Percentiles rank a stretch among this genome's conserved stretches.
phyloP scores from a whole-genome alignment of 1,140 invertebrate species.

The Drosophila triauraria region DNA sequence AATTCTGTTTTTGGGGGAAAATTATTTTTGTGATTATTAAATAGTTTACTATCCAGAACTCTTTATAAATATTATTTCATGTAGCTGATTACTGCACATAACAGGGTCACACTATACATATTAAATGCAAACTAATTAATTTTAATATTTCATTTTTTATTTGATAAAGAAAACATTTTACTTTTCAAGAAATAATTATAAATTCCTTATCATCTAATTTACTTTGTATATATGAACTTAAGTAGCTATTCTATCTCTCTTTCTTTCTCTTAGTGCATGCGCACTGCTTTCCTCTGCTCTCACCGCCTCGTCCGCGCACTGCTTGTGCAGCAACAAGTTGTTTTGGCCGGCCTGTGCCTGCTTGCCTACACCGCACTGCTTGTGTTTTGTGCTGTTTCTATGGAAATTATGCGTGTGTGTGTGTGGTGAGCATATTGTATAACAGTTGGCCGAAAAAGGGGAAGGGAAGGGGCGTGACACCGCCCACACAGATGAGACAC shows the following conservation, averaged over 20 bases:
- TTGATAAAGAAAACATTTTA: neutral
- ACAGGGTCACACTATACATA: neutral
- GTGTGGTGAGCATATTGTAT: conserved; percentile 10
- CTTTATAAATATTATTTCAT: neutral
- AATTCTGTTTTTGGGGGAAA: no score
- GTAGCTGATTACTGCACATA: no score
- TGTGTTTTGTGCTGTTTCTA: neutral
- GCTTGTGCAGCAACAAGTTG: conserved; percentile 37
- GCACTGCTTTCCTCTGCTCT: conserved; percentile 2
- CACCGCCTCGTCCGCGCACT: neutral
- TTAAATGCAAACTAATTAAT: neutral
- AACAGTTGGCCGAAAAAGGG: conserved; percentile 9
- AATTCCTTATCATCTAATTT: neutral
- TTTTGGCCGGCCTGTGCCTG: neutral
- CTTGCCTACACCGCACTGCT: neutral
- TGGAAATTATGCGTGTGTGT: neutral
- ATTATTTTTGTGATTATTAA: no score
- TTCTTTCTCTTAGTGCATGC: neutral
- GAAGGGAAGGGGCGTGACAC: conserved; percentile 3
- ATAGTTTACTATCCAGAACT: neutral
- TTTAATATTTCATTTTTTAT: neutral
- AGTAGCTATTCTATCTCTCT: neutral
- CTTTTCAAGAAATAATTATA: neutral
- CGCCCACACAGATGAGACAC: conserved; percentile 7
- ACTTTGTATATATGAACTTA: neutral